phyloP scores from a whole-genome alignment of 2,797 vertebrate genomes.

The Characodon lateralis region DNA sequence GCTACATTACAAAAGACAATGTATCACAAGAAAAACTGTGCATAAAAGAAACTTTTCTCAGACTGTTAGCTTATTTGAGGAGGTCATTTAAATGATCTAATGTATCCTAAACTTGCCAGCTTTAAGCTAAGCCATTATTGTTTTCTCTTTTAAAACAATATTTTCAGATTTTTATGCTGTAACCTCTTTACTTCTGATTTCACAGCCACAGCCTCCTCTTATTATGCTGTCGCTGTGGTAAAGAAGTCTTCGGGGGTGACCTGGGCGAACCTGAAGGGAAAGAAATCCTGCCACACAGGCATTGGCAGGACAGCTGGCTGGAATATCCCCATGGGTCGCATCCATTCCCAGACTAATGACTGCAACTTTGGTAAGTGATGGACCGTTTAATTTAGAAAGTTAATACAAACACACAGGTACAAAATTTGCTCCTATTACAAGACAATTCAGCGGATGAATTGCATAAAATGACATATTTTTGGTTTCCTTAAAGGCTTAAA shows the following conservation, averaged over 20 bases:
- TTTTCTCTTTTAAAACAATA: not conserved
- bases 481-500: not conserved
- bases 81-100: not conserved
- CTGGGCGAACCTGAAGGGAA: conserved; percentile 78
- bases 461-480: too few relatives aligned
- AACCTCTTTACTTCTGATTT: not conserved
- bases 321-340: conserved; percentile 88
- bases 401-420: not conserved
- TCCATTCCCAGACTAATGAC: conserved; percentile 63
- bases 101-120: too few relatives aligned
- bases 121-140: not conserved
- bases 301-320: conserved; percentile 89
- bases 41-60: not conserved
- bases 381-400: not conserved
- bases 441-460: not conserved
- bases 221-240: conserved; percentile 80
- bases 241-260: conserved; percentile 66
- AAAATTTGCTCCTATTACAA: not conserved
- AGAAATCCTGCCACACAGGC: conserved; percentile 89
- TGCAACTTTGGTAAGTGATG: conserved; percentile 86
- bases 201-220: conserved; percentile 49
- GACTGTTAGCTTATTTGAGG: not conserved
- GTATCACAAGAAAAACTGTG: not conserved
- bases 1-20: not conserved
- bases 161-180: not conserved